phyloP scores from a whole-genome alignment of 2,888 invertebrate species.

The Apamea anceps region DNA sequence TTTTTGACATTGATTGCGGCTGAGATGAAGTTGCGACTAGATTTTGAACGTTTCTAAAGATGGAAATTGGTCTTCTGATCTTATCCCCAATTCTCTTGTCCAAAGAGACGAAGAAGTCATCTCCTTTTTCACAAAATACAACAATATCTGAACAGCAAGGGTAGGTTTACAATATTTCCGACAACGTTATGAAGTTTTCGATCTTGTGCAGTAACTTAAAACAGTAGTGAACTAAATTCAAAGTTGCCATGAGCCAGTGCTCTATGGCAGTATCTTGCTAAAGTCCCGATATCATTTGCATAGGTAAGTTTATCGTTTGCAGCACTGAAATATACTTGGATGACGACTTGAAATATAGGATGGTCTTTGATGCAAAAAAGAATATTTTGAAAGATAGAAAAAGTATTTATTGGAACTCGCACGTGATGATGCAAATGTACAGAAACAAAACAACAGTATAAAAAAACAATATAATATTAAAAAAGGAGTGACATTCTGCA shows the following conservation, averaged over 20 bases:
- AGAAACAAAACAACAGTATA: background rate
- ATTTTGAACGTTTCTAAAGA: no score
- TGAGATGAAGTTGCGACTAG: no score
- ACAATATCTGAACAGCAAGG: background rate
- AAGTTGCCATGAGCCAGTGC: conserved; percentile 35
- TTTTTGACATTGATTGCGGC: no score
- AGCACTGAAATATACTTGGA: background rate
- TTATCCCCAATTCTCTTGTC: background rate
- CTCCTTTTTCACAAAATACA: background rate
- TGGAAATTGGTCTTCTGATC: no score
- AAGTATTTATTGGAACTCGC: background rate
- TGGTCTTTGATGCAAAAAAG: background rate
- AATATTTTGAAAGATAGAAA: background rate
- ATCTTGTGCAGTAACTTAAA: conserved; percentile 28
- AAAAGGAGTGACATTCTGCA: background rate
- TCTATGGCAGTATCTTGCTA: conserved; percentile 15
- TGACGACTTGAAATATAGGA: background rate
- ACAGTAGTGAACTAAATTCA: conserved; percentile 36
- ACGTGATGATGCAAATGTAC: background rate
- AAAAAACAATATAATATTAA: background rate
- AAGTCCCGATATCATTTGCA: conserved; percentile 39
- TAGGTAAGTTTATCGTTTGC: conserved; percentile 24
- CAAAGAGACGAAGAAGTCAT: background rate
- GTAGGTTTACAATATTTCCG: conserved; percentile 4
- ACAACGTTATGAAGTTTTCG: conserved; percentile 13